Percentiles rank a stretch among this genome's conserved stretches.
These are phyloP conservation scores for Creontiades dilutus DNA, from an alignment of 2,888 invertebrate species.

Conservation along the genomic window DNA sequence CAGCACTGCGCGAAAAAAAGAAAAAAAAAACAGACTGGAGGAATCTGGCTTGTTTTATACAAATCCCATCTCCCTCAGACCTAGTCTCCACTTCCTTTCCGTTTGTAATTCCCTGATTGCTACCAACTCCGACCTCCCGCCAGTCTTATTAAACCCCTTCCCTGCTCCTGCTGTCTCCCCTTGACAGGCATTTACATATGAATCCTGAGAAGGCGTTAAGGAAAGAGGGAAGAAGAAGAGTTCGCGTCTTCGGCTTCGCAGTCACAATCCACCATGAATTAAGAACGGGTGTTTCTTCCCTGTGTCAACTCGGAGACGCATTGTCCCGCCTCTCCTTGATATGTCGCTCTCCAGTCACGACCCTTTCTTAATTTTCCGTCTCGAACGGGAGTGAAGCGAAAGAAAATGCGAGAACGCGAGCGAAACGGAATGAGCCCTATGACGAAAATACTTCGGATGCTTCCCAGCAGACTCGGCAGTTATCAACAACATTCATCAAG, in stretches of 20 bases:
- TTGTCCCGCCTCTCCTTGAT: not conserved
- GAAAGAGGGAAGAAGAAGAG: constrained; percentile 20
- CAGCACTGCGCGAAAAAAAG: not conserved
- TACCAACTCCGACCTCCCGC: not conserved
- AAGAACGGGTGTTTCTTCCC: constrained; percentile 33
- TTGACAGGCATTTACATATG: constrained; percentile 64
- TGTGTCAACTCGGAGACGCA: constrained; percentile 41
- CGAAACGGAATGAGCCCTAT: not conserved
- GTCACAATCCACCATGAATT: constrained; percentile 38
- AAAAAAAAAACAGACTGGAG: not conserved
- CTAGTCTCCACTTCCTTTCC: constrained; percentile 29
- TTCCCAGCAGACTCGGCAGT: not conserved
- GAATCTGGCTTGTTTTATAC: constrained; percentile 53
- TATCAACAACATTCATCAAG: constrained; percentile 22
- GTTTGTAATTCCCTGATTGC: constrained; percentile 64
- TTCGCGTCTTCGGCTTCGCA: constrained; percentile 45
- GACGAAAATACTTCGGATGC: not conserved
- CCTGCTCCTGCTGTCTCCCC: constrained; percentile 6
- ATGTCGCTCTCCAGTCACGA: constrained; percentile 17
- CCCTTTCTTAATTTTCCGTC: not conserved
- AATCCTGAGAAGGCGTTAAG: constrained; percentile 31
- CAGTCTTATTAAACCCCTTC: constrained; percentile 46
- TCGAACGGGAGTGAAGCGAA: not conserved
- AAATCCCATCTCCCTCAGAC: constrained; percentile 12
- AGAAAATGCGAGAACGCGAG: constrained; percentile 14